Conservation (phyloP, 2,888 invertebrate genomes). For the Formica aserva region DNA sequence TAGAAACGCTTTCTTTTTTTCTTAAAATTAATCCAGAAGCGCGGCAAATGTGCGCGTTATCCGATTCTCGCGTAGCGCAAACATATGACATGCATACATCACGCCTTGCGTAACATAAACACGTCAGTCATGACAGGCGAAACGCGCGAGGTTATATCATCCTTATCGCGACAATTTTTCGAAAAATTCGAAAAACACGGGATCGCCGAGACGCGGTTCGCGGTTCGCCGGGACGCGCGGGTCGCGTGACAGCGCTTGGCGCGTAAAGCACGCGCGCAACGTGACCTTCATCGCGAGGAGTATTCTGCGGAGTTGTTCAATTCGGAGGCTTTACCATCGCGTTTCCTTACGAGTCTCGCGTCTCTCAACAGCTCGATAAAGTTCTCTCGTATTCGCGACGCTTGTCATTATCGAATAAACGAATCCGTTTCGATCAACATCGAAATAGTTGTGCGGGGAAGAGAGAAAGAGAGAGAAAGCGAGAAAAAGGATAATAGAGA, state of each 20-base stretch:
- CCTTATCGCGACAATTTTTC: not conserved
- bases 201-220: not conserved
- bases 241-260: constrained; percentile 37
- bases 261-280: constrained; percentile 30
- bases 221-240: not conserved
- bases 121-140: not conserved
- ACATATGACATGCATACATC: too few relatives aligned
- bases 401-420: constrained; percentile 15
- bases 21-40: constrained; percentile 17
- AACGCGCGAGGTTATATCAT: constrained; percentile 24
- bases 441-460: constrained; percentile 23
- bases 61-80: not conserved
- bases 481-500: constrained; percentile 73
- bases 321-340: not conserved
- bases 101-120: constrained; percentile 2
- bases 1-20: too few relatives aligned
- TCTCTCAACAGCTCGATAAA: not conserved
- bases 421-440: constrained; percentile 6
- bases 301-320: not conserved
- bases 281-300: constrained; percentile 34
- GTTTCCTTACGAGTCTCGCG: not conserved
- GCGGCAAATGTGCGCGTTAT: not conserved
- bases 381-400: not conserved
- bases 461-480: too few relatives aligned
- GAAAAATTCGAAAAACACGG: not conserved